Evolutionary conservation across 2,113 vertebrate genomes (phyloP).

Genomic region (Anoplopoma fimbria): DNA sequence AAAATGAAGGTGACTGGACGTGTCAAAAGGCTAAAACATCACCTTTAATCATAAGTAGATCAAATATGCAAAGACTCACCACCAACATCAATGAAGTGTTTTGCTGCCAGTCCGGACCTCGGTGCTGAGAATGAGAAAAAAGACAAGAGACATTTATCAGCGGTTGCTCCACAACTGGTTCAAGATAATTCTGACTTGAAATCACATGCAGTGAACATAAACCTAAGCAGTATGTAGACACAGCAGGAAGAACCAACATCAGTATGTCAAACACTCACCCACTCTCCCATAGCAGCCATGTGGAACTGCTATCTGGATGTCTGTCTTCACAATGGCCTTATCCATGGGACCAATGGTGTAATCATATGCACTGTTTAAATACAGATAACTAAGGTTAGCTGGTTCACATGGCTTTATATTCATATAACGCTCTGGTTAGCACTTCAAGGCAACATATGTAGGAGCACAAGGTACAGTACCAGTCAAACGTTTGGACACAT

Average conservation of each 20-base stretch:
- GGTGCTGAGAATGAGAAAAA: slow-evolving; percentile 85
- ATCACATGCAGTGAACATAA: not conserved
- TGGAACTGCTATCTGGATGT: slow-evolving; percentile 95
- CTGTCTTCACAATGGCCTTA: slow-evolving; percentile 93
- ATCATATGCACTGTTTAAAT: slow-evolving; percentile 89
- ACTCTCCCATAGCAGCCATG: slow-evolving; percentile 94
- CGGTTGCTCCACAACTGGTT: too few species aligned
- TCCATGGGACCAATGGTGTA: slow-evolving; percentile 89
- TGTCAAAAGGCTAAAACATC: not conserved
- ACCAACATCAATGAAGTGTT: slow-evolving; percentile 97
- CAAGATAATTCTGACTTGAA: not conserved
- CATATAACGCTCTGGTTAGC: too few species aligned
- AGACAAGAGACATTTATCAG: not conserved
- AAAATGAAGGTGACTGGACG: not conserved
- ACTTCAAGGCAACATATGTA: not conserved
- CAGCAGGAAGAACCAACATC: not conserved
- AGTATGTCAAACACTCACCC: slow-evolving; percentile 85
- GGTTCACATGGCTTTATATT: not conserved
- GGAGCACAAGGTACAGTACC: not conserved
- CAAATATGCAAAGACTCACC: slow-evolving; percentile 82
- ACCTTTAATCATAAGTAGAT: not conserved
- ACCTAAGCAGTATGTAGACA: not conserved
- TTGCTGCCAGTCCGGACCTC: slow-evolving; percentile 94
- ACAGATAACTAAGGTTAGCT: not conserved
- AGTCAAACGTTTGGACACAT: too few species aligned